These are phyloP conservation scores for Plagiodera versicolora DNA, from an alignment of 2,888 invertebrate genomes.

Conservation along the genomic window DNA sequence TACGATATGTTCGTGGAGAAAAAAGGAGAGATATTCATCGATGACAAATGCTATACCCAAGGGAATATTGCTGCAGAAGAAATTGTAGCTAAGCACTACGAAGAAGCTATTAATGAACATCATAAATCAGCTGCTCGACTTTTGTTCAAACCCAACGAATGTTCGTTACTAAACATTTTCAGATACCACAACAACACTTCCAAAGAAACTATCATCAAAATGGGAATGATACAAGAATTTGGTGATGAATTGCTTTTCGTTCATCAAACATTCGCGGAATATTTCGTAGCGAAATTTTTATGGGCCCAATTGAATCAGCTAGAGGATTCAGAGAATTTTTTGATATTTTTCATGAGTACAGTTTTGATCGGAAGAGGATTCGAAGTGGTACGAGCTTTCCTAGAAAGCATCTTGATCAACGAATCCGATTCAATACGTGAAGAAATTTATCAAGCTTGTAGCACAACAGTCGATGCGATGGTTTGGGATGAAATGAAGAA, in stretches of 20 bases:
- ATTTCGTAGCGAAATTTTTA: conserved; percentile 9
- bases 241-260: conserved; percentile 1
- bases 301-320: neutral
- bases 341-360: neutral
- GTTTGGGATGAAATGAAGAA: neutral
- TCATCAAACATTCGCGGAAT: conserved; percentile 18
- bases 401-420: neutral
- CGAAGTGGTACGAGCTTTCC: neutral
- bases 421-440: neutral
- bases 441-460: neutral
- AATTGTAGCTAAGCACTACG: neutral
- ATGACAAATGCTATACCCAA: conserved; percentile 11
- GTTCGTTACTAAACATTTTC: conserved; percentile 6
- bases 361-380: neutral
- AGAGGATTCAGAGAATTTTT: neutral
- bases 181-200: neutral
- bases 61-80: conserved; percentile 1
- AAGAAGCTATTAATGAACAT: conserved; percentile 5
- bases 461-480: neutral
- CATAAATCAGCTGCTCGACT: conserved; percentile 2
- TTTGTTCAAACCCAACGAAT: neutral
- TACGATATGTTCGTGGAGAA: conserved; percentile 15
- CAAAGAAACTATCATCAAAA: conserved; percentile 8
- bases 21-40: conserved; percentile 13
- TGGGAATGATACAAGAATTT: conserved; percentile 10